Evolutionary conservation across 2,113 vertebrate species (phyloP).

Genomic region (Pangasianodon gigas): DNA sequence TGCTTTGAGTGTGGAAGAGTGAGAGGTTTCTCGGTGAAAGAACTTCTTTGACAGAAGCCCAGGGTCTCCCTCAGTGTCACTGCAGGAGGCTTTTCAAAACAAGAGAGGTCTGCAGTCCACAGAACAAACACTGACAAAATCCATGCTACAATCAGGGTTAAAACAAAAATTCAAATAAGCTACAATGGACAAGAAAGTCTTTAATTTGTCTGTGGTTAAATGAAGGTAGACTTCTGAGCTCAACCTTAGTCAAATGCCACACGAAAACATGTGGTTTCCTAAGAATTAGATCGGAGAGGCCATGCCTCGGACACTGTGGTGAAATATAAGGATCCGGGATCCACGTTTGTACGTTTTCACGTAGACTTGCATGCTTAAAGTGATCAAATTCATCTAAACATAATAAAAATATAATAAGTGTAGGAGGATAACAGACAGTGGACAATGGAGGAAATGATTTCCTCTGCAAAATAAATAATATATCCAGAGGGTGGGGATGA

Average conservation of each 20-base stretch:
- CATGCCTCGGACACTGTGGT: background rate
- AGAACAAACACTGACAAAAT: constrained; percentile 18
- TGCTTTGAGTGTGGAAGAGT: constrained; percentile 42
- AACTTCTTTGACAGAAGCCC: constrained; percentile 37
- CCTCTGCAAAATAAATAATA: constrained; percentile 27
- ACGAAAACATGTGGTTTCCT: background rate
- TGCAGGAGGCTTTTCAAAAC: constrained; percentile 41
- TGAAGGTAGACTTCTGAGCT: background rate
- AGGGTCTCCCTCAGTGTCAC: constrained; percentile 22
- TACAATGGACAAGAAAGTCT: constrained; percentile 9
- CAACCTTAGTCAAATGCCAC: background rate
- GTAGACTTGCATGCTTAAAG: background rate
- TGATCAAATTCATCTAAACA: background rate
- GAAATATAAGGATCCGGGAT: background rate
- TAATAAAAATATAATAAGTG: background rate
- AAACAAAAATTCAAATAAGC: background rate
- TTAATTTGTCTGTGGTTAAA: background rate
- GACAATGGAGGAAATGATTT: background rate
- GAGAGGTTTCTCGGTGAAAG: constrained; percentile 37
- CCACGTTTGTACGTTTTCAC: background rate
- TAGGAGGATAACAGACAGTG: background rate
- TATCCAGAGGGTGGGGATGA: constrained; percentile 7
- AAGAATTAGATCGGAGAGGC: background rate
- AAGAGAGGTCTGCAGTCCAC: background rate
- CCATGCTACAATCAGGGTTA: background rate